Evolutionary conservation across 2,888 invertebrate species (phyloP).

Genomic region (Spisula subtruncata): DNA sequence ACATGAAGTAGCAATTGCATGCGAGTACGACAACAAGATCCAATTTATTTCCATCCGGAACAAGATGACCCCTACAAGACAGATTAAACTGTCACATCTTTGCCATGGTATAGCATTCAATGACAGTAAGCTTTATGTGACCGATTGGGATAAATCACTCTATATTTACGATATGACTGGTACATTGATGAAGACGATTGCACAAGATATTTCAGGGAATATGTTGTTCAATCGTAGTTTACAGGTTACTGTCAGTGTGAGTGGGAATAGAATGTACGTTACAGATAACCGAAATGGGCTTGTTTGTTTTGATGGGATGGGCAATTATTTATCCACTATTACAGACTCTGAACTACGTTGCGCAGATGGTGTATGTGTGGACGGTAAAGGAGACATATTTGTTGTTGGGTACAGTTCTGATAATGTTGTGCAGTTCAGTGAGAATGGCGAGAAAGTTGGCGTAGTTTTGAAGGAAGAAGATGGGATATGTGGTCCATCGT

Average conservation of each 20-base stretch:
- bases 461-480: neutral
- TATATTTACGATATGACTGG: neutral
- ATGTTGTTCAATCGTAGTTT: neutral
- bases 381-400: neutral
- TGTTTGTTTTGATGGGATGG: neutral
- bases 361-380: neutral
- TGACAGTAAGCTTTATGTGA: neutral
- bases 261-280: neutral
- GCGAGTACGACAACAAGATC: neutral
- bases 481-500: neutral
- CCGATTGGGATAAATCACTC: neutral
- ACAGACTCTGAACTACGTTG: neutral
- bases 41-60: neutral
- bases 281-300: neutral
- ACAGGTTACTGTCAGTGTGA: neutral
- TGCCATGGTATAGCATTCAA: neutral
- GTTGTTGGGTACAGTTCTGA: neutral
- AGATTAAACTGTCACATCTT: neutral
- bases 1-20: neutral
- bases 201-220: neutral
- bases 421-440: neutral
- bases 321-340: neutral
- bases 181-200: neutral
- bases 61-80: neutral
- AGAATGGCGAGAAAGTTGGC: neutral